These are phyloP conservation scores for Tipula vernalis DNA, from an alignment of 2,888 invertebrate species.

Conservation along the genomic window DNA sequence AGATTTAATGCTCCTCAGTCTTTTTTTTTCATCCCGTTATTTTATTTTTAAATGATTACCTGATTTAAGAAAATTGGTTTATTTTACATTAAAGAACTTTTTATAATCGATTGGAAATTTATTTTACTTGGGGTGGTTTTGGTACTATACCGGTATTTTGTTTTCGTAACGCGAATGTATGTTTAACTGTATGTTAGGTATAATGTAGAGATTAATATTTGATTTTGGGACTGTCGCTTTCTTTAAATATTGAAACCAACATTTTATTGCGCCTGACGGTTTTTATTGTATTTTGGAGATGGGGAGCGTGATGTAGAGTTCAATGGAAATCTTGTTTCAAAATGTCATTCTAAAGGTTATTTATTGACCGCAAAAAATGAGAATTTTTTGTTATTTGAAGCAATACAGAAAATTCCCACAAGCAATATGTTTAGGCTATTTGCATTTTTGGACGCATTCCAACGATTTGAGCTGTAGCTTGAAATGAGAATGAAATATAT, in stretches of 20 bases:
- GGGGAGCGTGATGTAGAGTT: no score
- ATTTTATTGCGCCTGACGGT: background rate
- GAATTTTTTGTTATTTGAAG: no score
- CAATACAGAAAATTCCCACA: no score
- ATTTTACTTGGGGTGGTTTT: background rate
- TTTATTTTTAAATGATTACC: background rate
- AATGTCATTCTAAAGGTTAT: no score
- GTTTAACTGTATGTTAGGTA: no score
- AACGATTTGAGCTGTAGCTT: no score
- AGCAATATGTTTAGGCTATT: no score
- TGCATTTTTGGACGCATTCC: no score
- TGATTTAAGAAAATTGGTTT: background rate
- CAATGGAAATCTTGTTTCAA: no score
- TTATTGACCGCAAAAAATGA: no score
- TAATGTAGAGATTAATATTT: background rate
- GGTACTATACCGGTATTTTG: background rate
- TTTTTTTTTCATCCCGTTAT: background rate
- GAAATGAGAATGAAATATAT: no score
- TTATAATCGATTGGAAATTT: background rate
- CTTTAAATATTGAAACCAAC: background rate
- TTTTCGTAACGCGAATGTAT: background rate
- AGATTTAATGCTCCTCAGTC: background rate
- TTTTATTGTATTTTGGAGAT: no score
- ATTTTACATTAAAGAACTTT: background rate
- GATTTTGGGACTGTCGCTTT: background rate